Percentiles rank a stretch among this genome's conserved stretches.
phyloP scores from a whole-genome alignment of 2,113 vertebrate species.

The Sprattus sprattus region DNA sequence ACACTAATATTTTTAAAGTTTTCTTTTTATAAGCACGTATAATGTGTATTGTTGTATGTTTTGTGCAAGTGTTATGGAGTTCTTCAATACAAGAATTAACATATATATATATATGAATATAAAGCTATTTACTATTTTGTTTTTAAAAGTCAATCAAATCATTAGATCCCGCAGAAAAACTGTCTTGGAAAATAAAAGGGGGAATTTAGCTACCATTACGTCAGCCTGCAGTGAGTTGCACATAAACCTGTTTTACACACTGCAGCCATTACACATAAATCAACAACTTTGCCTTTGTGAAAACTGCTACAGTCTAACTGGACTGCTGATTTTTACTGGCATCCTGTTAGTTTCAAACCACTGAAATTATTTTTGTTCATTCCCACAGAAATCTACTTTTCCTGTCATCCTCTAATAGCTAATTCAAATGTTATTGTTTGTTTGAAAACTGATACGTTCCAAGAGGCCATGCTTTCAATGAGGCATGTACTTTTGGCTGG shows the following conservation, averaged over 20 bases:
- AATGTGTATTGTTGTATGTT: no score
- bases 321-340: neutral
- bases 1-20: no score
- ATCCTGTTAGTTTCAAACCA: neutral
- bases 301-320: neutral
- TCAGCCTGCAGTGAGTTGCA: neutral
- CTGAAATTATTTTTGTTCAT: neutral
- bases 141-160: no score
- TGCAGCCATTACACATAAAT: neutral
- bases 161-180: no score
- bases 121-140: no score
- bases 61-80: no score
- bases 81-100: no score
- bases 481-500: neutral
- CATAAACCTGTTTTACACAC: neutral
- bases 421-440: neutral
- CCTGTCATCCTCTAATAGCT: neutral
- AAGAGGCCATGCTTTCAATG: neutral
- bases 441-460: neutral
- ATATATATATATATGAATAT: no score
- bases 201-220: no score
- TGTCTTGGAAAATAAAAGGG: no score
- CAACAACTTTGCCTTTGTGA: neutral
- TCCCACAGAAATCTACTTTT: neutral
- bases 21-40: no score